These are phyloP conservation scores for Epistrophella euchroma DNA, from an alignment of 2,888 invertebrate genomes.

Conservation along the genomic window DNA sequence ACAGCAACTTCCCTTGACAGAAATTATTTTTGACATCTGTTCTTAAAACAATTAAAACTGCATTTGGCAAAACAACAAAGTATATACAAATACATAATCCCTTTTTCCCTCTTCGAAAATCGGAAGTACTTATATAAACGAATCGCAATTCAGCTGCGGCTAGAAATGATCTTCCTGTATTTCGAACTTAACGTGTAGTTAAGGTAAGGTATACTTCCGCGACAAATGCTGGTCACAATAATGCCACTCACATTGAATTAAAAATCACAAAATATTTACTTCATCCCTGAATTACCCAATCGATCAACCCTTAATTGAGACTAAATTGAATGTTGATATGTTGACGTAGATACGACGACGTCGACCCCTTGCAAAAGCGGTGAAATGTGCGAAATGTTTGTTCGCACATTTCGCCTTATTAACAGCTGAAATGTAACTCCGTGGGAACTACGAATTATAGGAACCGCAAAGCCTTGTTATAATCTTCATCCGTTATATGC, in stretches of 20 bases:
- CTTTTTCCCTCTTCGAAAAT: background rate
- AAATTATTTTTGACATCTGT: slow-evolving; percentile 56
- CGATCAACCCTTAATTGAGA: slow-evolving; percentile 75
- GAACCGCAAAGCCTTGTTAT: slow-evolving; percentile 10
- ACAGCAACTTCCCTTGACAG: background rate
- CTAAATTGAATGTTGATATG: slow-evolving; percentile 50
- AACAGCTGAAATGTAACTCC: slow-evolving; percentile 70
- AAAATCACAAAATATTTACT: slow-evolving; percentile 69
- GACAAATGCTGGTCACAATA: slow-evolving; percentile 64
- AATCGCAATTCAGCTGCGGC: slow-evolving; percentile 67
- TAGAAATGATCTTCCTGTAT: slow-evolving; percentile 36
- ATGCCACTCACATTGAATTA: slow-evolving; percentile 63
- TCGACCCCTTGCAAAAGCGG: slow-evolving; percentile 19
- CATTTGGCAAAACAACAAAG: slow-evolving; percentile 34
- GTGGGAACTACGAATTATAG: slow-evolving; percentile 54
- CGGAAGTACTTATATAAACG: slow-evolving; percentile 52
- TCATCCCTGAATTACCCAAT: slow-evolving; percentile 68
- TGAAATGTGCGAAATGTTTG: slow-evolving; percentile 64
- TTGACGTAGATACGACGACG: slow-evolving; percentile 8
- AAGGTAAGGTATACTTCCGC: slow-evolving; percentile 50
- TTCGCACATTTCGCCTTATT: slow-evolving; percentile 67
- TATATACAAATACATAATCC: background rate
- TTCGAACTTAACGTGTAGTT: too few species aligned
- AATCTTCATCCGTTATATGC: background rate
- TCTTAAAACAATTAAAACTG: slow-evolving; percentile 67